Percentiles rank a stretch among this genome's conserved stretches.
Conservation (phyloP, 2,888 invertebrate genomes). For the Mythimna albipuncta region DNA sequence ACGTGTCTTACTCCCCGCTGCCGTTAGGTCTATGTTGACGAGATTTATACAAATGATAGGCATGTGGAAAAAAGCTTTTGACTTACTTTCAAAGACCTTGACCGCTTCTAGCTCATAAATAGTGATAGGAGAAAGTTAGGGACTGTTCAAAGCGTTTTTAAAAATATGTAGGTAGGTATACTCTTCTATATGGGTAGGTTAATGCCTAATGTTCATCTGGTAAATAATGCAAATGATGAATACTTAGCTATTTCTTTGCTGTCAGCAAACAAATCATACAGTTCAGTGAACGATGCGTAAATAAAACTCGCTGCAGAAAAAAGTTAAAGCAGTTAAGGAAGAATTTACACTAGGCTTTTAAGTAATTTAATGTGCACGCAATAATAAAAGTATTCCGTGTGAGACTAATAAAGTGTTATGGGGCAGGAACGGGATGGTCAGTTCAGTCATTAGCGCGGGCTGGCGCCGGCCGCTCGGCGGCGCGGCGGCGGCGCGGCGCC, state of each 20-base stretch:
- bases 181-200: neutral
- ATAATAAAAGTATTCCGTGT: conserved; percentile 53
- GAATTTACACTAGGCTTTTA: conserved; percentile 34
- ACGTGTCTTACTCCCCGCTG: conserved; percentile 31
- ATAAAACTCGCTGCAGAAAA: neutral
- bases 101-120: conserved; percentile 43
- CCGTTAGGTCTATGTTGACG: conserved; percentile 54
- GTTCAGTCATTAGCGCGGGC: conserved; percentile 65
- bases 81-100: conserved; percentile 63
- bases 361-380: conserved; percentile 48
- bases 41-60: conserved; percentile 40
- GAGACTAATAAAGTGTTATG: conserved; percentile 69
- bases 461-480: conserved; percentile 65
- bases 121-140: conserved; percentile 59
- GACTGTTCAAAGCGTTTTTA: conserved; percentile 20
- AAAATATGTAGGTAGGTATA: neutral
- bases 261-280: neutral
- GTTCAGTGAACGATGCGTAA: neutral
- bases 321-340: conserved; percentile 20
- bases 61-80: conserved; percentile 32
- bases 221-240: neutral
- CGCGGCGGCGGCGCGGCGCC: conserved; percentile 58
- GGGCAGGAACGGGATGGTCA: conserved; percentile 67
- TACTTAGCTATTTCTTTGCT: neutral
- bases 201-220: too few species aligned